These are phyloP conservation scores for Agrochola macilenta DNA, from an alignment of 2,888 invertebrate species.

Conservation along the genomic window DNA sequence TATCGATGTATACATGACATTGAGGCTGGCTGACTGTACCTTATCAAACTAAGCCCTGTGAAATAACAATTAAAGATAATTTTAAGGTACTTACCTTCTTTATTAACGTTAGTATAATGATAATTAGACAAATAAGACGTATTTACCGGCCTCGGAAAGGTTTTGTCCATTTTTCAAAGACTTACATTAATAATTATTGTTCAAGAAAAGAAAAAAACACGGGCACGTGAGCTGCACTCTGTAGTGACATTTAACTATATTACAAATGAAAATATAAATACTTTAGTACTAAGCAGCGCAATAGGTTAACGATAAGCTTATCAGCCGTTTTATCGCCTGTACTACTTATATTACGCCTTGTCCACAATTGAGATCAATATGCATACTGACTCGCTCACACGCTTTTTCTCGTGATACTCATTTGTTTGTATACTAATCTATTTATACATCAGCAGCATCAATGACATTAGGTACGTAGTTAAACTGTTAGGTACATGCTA, in stretches of 20 bases:
- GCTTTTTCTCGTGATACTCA: slow-evolving; percentile 37
- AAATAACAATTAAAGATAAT: slow-evolving; percentile 24
- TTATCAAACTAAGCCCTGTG: background rate
- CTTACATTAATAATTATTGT: background rate
- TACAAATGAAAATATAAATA: slow-evolving; percentile 62
- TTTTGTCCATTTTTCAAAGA: slow-evolving; percentile 73
- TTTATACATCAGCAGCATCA: slow-evolving; percentile 20
- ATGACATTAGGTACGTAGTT: slow-evolving; percentile 3
- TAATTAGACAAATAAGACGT: slow-evolving; percentile 83
- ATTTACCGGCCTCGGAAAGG: slow-evolving; percentile 74
- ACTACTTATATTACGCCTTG: slow-evolving; percentile 41
- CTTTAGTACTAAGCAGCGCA: slow-evolving; percentile 49
- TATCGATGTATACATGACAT: background rate
- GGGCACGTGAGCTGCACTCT: slow-evolving; percentile 41
- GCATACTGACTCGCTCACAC: slow-evolving; percentile 31
- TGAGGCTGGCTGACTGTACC: background rate
- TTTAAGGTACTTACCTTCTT: slow-evolving; percentile 78
- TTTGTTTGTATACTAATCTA: slow-evolving; percentile 32
- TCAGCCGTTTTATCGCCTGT: slow-evolving; percentile 65
- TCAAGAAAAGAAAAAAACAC: slow-evolving; percentile 21
- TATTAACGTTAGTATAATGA: slow-evolving; percentile 81
- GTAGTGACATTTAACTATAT: slow-evolving; percentile 46
- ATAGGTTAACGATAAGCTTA: slow-evolving; percentile 68
- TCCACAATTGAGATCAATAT: slow-evolving; percentile 43
- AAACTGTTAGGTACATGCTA: slow-evolving; percentile 18